Conservation (phyloP, 2,888 invertebrate genomes). For the Oxycera nigricornis region DNA sequence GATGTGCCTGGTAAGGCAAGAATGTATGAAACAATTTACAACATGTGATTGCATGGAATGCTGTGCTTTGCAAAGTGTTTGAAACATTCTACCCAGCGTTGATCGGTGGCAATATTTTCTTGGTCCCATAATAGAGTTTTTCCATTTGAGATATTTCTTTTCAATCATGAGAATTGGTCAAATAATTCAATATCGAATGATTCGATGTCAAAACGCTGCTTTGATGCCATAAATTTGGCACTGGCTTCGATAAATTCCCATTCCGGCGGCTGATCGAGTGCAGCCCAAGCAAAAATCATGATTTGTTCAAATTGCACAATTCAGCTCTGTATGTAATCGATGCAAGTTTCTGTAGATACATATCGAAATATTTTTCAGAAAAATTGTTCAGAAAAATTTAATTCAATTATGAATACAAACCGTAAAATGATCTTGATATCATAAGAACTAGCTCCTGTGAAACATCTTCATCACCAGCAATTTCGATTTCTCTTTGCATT, state of each 20-base stretch:
- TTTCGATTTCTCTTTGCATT: neutral
- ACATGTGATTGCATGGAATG: neutral
- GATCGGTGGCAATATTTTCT: neutral
- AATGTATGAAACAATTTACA: neutral
- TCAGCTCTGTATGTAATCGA: neutral
- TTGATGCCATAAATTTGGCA: neutral
- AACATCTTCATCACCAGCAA: neutral
- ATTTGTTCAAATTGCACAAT: neutral
- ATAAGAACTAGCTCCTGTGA: neutral
- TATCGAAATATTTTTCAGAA: too few relatives aligned
- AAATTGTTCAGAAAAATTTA: neutral
- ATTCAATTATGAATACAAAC: neutral
- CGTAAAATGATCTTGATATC: neutral
- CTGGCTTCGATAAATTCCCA: neutral
- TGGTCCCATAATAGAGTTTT: neutral
- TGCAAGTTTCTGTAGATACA: neutral
- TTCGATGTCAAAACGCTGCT: neutral
- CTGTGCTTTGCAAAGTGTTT: neutral
- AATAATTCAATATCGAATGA: neutral
- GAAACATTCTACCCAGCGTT: neutral
- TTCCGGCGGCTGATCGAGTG: neutral
- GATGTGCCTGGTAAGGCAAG: neutral
- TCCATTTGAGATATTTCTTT: neutral
- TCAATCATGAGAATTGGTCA: neutral
- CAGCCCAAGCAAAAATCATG: neutral